phyloP scores from a whole-genome alignment of 2,888 invertebrate species.

The Heliconius ismenius region DNA sequence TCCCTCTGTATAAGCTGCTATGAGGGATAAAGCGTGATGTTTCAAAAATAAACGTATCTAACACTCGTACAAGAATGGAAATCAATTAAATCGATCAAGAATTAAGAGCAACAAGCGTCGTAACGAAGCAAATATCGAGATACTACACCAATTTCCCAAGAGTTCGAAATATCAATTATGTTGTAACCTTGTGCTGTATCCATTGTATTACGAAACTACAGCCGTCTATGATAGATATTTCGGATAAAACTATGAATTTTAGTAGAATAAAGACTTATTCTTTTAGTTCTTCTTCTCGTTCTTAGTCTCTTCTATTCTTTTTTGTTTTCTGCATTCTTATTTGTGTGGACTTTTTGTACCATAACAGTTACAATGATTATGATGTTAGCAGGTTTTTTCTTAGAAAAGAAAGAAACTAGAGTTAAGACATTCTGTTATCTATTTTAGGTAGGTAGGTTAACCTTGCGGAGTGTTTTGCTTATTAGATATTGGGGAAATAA shows the following conservation, averaged over 20 bases:
- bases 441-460: too few relatives aligned
- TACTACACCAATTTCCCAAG: constrained; percentile 18
- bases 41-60: not conserved
- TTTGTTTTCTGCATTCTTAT: too few relatives aligned
- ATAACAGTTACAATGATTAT: too few relatives aligned
- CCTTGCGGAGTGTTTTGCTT: too few relatives aligned
- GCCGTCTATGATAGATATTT: not conserved
- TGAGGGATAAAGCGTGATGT: not conserved
- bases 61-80: not conserved
- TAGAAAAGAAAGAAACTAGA: too few relatives aligned
- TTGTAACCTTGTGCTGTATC: constrained; percentile 1
- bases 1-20: not conserved
- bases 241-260: not conserved
- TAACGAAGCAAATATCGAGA: constrained; percentile 12
- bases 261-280: not conserved
- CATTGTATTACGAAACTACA: not conserved
- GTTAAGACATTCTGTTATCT: too few relatives aligned
- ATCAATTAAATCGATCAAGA: not conserved
- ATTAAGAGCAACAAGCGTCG: constrained; percentile 1
- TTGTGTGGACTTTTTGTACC: too few relatives aligned
- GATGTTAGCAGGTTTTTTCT: too few relatives aligned
- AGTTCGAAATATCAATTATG: constrained; percentile 11
- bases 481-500: too few relatives aligned
- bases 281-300: too few relatives aligned
- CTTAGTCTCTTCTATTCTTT: not conserved